phyloP scores from a whole-genome alignment of 2,113 vertebrate species.

The Pteropus alecto region DNA sequence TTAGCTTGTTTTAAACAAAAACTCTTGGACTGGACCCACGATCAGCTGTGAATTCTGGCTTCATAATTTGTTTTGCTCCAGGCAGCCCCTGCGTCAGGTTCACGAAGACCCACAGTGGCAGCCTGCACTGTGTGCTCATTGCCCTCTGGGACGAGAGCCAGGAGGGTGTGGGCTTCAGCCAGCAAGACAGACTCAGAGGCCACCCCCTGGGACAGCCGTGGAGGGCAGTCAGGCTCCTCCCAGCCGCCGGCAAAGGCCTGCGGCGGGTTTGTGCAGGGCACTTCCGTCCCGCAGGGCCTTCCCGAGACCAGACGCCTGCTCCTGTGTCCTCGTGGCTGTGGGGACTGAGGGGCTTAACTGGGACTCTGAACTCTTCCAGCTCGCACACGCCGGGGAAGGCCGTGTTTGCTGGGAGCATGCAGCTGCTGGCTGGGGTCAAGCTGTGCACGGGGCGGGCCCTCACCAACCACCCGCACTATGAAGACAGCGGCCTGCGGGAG shows the following conservation, averaged over 20 bases:
- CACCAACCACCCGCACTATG: conserved; percentile 98
- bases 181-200: no score
- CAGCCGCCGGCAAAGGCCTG: no score
- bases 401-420: conserved; percentile 99
- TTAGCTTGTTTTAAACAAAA: not conserved
- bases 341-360: not conserved
- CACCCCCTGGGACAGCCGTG: no score
- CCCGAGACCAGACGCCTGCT: not conserved
- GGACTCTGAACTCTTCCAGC: conserved; percentile 79
- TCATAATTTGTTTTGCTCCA: no score
- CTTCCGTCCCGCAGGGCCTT: not conserved
- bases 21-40: not conserved
- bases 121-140: no score
- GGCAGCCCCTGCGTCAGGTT: no score
- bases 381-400: conserved; percentile 90
- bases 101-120: no score
- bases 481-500: conserved; percentile 93
- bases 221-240: no score
- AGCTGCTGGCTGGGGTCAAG: conserved; percentile 97
- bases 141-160: no score
- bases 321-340: not conserved
- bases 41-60: not conserved
- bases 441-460: conserved; percentile 95
- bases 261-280: no score
- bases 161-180: no score